Conservation (phyloP, 2,113 vertebrate species). For the Oreochromis niloticus region DNA sequence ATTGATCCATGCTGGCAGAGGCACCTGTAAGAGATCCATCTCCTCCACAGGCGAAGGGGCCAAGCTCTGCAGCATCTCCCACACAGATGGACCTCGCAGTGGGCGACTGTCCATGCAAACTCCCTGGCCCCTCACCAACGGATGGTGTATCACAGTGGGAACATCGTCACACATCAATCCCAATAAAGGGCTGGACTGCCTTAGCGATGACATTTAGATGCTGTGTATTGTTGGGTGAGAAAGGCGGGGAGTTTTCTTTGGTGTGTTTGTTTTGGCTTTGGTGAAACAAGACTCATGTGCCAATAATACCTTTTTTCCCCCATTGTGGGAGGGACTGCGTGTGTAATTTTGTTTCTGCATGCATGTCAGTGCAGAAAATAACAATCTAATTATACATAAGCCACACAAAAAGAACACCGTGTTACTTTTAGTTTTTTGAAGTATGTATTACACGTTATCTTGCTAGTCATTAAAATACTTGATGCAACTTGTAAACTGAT, state of each 20-base stretch:
- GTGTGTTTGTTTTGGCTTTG: constrained; percentile 17
- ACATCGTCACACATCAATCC: constrained; percentile 46
- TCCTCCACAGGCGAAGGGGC: constrained; percentile 44
- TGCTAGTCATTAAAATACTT: not conserved
- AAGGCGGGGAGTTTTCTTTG: not conserved
- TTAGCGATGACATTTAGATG: constrained; percentile 40
- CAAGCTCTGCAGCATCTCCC: constrained; percentile 26
- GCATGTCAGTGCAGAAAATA: not conserved
- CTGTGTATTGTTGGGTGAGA: constrained; percentile 1
- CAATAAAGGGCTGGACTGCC: constrained; percentile 26
- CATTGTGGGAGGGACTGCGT: not conserved
- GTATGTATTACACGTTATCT: not conserved
- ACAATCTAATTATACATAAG: not conserved
- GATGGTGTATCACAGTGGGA: constrained; percentile 48
- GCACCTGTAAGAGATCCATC: constrained; percentile 55
- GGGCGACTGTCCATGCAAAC: constrained; percentile 21
- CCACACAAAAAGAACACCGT: not conserved
- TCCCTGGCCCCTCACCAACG: constrained; percentile 30
- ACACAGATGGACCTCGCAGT: constrained; percentile 63
- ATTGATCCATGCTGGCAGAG: constrained; percentile 56
- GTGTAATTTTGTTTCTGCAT: not conserved
- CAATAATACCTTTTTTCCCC: not conserved
- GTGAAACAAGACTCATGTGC: not conserved
- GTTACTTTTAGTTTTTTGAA: not conserved
- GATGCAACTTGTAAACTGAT: not conserved